Base-by-base conservation (phyloP, 2,113 vertebrate genomes). In the Cyanistes caeruleus region DNA sequence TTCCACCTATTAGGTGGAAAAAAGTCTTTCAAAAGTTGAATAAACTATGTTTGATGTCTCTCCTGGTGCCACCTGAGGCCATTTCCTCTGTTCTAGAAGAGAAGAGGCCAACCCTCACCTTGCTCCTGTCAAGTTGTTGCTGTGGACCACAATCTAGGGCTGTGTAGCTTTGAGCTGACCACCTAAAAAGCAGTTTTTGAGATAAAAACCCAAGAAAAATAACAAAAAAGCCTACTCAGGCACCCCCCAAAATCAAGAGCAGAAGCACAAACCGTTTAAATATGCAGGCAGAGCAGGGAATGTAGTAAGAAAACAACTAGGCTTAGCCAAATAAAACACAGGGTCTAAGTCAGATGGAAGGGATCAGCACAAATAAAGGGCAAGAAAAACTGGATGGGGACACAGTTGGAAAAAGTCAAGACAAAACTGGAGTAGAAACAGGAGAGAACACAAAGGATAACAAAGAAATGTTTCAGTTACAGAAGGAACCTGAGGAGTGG, bases 131-230 rank as follows among this genome's bases (percentile, higher is more conserved):
- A 43, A 58, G 9, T 3, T 58, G 4, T 25, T 76, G 11, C 31
- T 76, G 52, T 43, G 33, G 13, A 17, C 31, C 33, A 31, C 21
- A 52, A 51, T 27, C 31, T 10, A 44, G 10, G 31, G 21, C 20
- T 43, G 35, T 0, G 0, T 2, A 68, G 37, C 46, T 59, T 68
- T 77, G 73, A 68, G 37, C 55, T 44, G 22, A 52, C 11, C 37
- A 59, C 9, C 20, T 55, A 49, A 56, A 84, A 41, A 41, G 8
- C 52, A 59, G 37, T 8, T 76, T 59, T 27, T 52, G 33, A 52
- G 21, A 30, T 24, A 68, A 39, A 51, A 52, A 5, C 14, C 4
- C 7, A 4, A 41, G 27, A 20, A 39, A n/a, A 62, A 8, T 1
- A 53, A 33, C 7, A 48, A 52, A 70, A 31, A 41, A 1, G 2